Conservation (phyloP, 2,888 invertebrate genomes). For the Thera obeliscata region DNA sequence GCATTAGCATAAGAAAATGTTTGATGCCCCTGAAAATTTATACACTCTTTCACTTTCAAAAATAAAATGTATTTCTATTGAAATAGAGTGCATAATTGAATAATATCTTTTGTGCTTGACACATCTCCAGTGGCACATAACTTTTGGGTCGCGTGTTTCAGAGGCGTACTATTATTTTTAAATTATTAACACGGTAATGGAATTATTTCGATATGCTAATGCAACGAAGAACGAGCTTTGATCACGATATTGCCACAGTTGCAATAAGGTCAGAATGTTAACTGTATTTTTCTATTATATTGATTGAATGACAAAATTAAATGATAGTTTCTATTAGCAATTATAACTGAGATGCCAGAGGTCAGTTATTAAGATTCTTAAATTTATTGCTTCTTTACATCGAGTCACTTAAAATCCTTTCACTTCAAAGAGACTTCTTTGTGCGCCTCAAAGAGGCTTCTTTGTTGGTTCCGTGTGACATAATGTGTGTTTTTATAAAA, state of each 20-base stretch:
- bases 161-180: conserved; percentile 78
- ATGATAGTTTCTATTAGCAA: too few relatives aligned
- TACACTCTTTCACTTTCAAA: conserved; percentile 22
- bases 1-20: conserved; percentile 61
- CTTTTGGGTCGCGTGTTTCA: conserved; percentile 72
- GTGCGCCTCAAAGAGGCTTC: too few relatives aligned
- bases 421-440: too few relatives aligned
- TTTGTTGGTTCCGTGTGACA: too few relatives aligned
- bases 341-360: too few relatives aligned
- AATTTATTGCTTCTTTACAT: too few relatives aligned
- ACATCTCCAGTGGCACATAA: conserved; percentile 75
- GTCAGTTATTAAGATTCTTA: too few relatives aligned
- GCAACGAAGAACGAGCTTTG: conserved; percentile 65
- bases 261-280: conserved; percentile 12
- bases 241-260: conserved; percentile 65
- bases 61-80: conserved; percentile 32
- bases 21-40: conserved; percentile 59
- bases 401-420: too few relatives aligned
- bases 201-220: conserved; percentile 82
- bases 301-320: too few relatives aligned
- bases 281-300: background rate
- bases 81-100: conserved; percentile 42
- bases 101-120: conserved; percentile 41
- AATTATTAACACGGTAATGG: conserved; percentile 81
- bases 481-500: too few relatives aligned